Percentiles rank a stretch among this genome's conserved stretches.
Evolutionary conservation across 1,140 invertebrate genomes (phyloP).

Genomic region (Metaphire vulgaris): DNA sequence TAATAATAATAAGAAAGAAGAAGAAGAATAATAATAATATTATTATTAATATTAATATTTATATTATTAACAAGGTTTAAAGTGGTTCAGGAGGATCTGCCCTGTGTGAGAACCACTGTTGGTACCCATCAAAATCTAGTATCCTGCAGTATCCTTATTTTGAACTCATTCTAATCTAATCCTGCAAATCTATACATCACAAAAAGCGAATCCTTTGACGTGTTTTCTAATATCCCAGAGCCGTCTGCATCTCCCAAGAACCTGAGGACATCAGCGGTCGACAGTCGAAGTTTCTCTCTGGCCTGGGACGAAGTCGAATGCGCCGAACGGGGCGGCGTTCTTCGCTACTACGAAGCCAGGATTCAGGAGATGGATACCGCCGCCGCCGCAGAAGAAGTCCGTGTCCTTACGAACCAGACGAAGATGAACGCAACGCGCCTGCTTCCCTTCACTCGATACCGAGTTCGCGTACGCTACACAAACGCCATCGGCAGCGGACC

Average conservation of each 20-base stretch:
- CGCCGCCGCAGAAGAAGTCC: background rate
- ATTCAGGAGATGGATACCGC: background rate
- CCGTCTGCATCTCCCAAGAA: background rate
- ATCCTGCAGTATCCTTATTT: too few relatives aligned
- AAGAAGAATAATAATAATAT: too few relatives aligned
- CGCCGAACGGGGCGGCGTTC: background rate
- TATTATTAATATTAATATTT: too few relatives aligned
- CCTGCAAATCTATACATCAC: too few relatives aligned
- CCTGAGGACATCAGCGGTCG: background rate
- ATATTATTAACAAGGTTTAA: too few relatives aligned
- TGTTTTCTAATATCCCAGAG: too few relatives aligned
- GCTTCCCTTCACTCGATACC: background rate
- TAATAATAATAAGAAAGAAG: too few relatives aligned
- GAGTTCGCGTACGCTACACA: background rate
- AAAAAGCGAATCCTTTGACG: too few relatives aligned
- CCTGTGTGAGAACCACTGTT: too few relatives aligned
- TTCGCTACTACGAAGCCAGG: background rate
- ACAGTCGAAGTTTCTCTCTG: background rate
- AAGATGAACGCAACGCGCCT: background rate
- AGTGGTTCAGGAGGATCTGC: too few relatives aligned
- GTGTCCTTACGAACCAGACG: background rate
- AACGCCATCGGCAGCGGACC: background rate
- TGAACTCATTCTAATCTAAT: too few relatives aligned
- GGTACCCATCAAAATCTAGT: too few relatives aligned
- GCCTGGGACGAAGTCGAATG: background rate